These are phyloP conservation scores for Hemiprocne comata DNA, from an alignment of 2,113 vertebrate genomes.

Conservation along the genomic window DNA sequence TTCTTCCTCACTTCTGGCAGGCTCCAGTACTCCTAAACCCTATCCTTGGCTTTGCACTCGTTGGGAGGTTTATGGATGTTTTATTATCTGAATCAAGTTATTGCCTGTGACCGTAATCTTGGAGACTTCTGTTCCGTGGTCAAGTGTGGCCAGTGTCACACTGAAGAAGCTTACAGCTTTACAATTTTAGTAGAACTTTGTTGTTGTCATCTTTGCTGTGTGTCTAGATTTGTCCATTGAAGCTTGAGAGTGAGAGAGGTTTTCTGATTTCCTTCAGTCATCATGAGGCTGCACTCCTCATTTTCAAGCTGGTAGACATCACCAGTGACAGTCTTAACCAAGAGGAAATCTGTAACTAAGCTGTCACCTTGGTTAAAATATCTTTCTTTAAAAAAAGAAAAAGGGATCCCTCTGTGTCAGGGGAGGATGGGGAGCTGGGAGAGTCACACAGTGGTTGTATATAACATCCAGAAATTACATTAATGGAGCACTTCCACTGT, in stretches of 20 bases:
- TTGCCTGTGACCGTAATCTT: background rate
- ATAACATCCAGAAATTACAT: background rate
- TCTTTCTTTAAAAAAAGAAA: background rate
- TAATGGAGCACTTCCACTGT: background rate
- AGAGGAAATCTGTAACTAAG: constrained; percentile 5
- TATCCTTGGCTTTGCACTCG: background rate
- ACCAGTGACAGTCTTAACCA: constrained; percentile 39
- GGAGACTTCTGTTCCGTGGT: background rate
- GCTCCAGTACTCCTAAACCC: background rate
- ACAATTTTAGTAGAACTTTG: background rate
- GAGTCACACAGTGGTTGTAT: background rate
- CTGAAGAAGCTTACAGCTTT: background rate
- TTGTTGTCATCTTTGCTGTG: background rate
- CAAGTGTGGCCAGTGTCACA: background rate
- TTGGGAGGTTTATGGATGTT: constrained; percentile 1
- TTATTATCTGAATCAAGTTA: background rate
- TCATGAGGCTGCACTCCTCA: constrained; percentile 29
- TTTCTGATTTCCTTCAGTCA: constrained; percentile 50
- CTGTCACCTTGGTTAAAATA: constrained; percentile 16
- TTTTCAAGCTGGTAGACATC: constrained; percentile 56
- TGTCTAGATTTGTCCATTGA: background rate
- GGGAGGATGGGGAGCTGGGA: background rate
- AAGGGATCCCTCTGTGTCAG: background rate
- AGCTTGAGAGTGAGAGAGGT: background rate
- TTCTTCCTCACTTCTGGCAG: background rate